phyloP scores from a whole-genome alignment of 2,888 invertebrate genomes.

The Harpagoxenus sublaevis region DNA sequence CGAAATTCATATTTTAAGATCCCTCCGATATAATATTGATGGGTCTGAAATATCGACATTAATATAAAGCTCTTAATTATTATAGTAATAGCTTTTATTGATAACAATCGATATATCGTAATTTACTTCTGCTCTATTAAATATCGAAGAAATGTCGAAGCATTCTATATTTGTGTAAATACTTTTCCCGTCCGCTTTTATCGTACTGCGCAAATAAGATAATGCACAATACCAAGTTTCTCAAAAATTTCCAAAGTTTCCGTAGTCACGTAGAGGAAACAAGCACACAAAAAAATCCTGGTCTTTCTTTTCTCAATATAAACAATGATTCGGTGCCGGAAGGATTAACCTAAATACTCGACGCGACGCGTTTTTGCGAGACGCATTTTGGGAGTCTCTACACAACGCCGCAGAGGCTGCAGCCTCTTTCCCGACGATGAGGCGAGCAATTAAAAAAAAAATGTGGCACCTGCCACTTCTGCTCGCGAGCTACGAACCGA shows the following conservation, averaged over 20 bases:
- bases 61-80: background rate
- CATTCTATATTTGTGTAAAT: background rate
- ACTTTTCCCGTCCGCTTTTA: background rate
- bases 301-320: conserved; percentile 15
- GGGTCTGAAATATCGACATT: background rate
- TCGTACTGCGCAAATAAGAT: background rate
- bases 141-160: background rate
- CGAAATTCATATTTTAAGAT: conserved; percentile 3
- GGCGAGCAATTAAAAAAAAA: conserved; percentile 77
- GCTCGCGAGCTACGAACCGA: conserved; percentile 73
- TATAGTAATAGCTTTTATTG: background rate
- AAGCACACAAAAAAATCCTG: background rate
- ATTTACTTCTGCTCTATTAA: background rate
- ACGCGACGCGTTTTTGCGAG: conserved; percentile 49
- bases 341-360: conserved; percentile 46
- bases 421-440: conserved; percentile 74
- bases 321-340: conserved; percentile 13
- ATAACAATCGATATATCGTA: background rate
- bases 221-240: background rate
- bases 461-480: conserved; percentile 83
- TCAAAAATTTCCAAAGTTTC: background rate
- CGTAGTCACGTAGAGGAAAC: background rate
- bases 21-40: background rate
- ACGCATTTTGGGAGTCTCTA: conserved; percentile 76
- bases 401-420: conserved; percentile 53